A percentile compares a stretch with the other conserved stretches of the same genome.
phyloP scores from a whole-genome alignment of 2,888 invertebrate species.

The Diaphora mendica region DNA sequence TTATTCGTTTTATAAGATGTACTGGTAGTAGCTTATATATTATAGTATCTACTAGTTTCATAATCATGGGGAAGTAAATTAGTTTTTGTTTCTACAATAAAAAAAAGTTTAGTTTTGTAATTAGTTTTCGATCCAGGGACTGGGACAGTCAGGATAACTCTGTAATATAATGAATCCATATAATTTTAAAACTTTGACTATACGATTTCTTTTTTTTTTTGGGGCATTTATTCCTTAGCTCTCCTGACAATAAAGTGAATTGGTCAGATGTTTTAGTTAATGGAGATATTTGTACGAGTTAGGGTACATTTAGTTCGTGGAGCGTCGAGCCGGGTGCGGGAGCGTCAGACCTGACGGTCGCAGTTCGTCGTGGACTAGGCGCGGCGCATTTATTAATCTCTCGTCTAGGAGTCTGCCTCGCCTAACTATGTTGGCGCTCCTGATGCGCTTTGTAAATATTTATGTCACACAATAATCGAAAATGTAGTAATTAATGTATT shows the following conservation, averaged over 20 bases:
- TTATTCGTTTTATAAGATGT: conserved; percentile 82
- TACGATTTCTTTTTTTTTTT: conserved; percentile 72
- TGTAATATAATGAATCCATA: conserved; percentile 67
- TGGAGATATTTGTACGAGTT: conserved; percentile 75
- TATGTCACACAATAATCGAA: conserved; percentile 86
- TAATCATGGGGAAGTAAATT: conserved; percentile 72
- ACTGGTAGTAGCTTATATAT: conserved; percentile 76
- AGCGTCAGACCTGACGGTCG: conserved; percentile 10
- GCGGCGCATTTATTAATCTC: conserved; percentile 61
- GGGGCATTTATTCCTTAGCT: conserved; percentile 79
- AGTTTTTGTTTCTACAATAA: conserved; percentile 65
- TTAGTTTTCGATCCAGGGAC: conserved; percentile 70
- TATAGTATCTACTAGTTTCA: conserved; percentile 75
- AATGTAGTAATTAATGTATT: conserved; percentile 85
- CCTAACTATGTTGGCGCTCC: conserved; percentile 80
- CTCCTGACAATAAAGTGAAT: conserved; percentile 75
- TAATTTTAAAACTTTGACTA: conserved; percentile 80
- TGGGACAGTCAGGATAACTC: conserved; percentile 72
- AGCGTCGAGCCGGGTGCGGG: conserved; percentile 27
- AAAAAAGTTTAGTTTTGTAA: conserved; percentile 65
- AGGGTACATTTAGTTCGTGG: conserved; percentile 43
- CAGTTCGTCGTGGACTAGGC: conserved; percentile 34
- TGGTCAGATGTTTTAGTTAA: conserved; percentile 80
- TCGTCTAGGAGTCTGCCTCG: conserved; percentile 75
- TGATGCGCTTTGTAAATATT: conserved; percentile 85